These are phyloP conservation scores for Argyra leucocephala DNA, from an alignment of 2,888 invertebrate species.

Conservation along the genomic window DNA sequence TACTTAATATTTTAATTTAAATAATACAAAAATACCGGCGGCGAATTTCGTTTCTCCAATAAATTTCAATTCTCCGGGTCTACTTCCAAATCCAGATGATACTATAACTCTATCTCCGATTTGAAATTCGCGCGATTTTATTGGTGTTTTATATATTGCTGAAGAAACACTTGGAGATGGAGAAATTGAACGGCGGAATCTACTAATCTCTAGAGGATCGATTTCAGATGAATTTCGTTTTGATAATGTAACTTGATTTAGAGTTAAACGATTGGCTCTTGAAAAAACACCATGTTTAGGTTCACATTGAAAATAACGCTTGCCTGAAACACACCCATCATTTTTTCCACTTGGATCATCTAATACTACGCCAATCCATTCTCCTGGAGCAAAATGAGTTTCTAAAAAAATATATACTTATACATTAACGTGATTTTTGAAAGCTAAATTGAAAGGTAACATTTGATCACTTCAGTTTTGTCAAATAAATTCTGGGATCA, in stretches of 20 bases:
- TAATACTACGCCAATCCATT: constrained; percentile 95
- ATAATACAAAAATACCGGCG: not conserved
- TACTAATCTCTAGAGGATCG: constrained; percentile 30
- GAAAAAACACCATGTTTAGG: constrained; percentile 90
- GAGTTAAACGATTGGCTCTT: constrained; percentile 72
- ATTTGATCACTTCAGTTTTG: not conserved
- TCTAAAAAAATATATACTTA: too few relatives aligned
- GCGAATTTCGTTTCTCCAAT: constrained; percentile 87
- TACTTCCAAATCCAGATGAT: constrained; percentile 75
- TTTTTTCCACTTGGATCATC: constrained; percentile 95
- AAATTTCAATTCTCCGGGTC: constrained; percentile 75
- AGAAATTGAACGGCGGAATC: constrained; percentile 33
- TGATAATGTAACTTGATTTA: constrained; percentile 55
- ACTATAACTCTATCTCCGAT: constrained; percentile 89
- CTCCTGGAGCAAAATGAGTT: constrained; percentile 93
- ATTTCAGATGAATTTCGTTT: constrained; percentile 41
- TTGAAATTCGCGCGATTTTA: constrained; percentile 52
- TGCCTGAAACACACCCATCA: constrained; percentile 88
- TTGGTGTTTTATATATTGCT: constrained; percentile 30
- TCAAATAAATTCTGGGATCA: too few relatives aligned
- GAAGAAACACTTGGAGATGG: constrained; percentile 31
- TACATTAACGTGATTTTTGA: too few relatives aligned
- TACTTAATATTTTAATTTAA: not conserved
- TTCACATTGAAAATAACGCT: constrained; percentile 88
- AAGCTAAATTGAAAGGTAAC: too few relatives aligned